Conservation (phyloP, 2,888 invertebrate genomes). For the Ophion ventricosus region DNA sequence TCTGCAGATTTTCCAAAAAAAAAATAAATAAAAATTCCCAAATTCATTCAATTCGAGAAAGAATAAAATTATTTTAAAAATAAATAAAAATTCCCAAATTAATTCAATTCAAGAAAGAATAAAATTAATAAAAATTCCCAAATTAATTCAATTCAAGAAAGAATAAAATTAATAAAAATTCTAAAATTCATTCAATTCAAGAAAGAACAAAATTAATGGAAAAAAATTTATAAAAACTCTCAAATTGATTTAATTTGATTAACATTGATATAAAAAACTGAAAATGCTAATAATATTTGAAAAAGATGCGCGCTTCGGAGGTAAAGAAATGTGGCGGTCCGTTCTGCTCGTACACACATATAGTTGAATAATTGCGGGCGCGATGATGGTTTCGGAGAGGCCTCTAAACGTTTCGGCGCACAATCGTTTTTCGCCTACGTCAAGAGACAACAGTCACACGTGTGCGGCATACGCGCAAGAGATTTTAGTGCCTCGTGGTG, state of each 20-base stretch:
- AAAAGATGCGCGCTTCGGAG: neutral
- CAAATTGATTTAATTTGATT: neutral
- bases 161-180: neutral
- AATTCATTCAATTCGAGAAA: no score
- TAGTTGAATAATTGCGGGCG: neutral
- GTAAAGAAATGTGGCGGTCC: neutral
- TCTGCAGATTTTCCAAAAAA: no score
- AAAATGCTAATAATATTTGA: neutral
- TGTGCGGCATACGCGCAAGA: conserved; percentile 18
- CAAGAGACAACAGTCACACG: conserved; percentile 22
- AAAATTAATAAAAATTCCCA: no score
- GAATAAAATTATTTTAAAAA: no score
- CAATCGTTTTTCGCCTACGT: conserved; percentile 19
- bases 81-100: no score
- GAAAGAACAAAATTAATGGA: neutral
- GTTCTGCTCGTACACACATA: neutral
- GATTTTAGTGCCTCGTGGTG: conserved; percentile 14
- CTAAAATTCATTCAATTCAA: neutral
- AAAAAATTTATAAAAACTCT: neutral
- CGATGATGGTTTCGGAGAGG: neutral
- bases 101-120: no score
- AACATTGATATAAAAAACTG: neutral
- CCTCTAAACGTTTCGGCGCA: neutral
- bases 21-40: no score
- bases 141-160: neutral